These are phyloP conservation scores for Lutraria lutraria DNA, from an alignment of 2,888 invertebrate species.

Conservation along the genomic window DNA sequence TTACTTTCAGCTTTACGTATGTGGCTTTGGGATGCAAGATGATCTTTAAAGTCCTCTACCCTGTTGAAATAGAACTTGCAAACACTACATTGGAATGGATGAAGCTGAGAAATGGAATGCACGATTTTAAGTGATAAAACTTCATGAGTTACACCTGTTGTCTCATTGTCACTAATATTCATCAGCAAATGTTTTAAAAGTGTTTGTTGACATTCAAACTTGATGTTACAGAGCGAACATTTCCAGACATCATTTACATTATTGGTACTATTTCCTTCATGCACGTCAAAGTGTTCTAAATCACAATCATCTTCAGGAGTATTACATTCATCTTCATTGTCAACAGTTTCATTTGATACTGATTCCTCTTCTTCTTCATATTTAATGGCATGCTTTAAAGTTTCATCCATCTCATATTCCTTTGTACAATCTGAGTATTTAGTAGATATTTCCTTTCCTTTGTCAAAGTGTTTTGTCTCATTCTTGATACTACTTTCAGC, in stretches of 20 bases:
- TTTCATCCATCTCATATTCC: background rate
- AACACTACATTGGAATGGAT: slow-evolving; percentile 94
- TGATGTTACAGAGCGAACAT: slow-evolving; percentile 79
- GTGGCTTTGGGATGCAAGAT: slow-evolving; percentile 75
- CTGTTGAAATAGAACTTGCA: slow-evolving; percentile 94
- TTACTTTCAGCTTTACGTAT: slow-evolving; percentile 74
- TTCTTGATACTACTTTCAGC: too few species aligned
- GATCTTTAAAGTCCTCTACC: slow-evolving; percentile 90
- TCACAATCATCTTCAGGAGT: background rate
- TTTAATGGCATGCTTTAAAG: background rate
- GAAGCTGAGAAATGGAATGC: slow-evolving; percentile 88
- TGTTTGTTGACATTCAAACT: slow-evolving; percentile 80
- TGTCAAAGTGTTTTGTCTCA: too few species aligned
- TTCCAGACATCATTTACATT: background rate
- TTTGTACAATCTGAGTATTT: background rate
- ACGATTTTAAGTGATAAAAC: slow-evolving; percentile 92
- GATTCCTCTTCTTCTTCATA: background rate
- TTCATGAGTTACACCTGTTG: slow-evolving; percentile 90
- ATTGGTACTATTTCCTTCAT: background rate
- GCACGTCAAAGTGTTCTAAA: background rate
- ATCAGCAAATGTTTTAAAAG: slow-evolving; percentile 90
- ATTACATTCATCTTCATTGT: background rate
- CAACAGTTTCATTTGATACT: background rate
- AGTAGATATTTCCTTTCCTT: background rate
- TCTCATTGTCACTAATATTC: slow-evolving; percentile 84